Evolutionary conservation across 92 coral and sea anemone species (phyloP), one percentile per base, ranked within the genome.

Genomic region (Epizoanthus scotinus): DNA sequence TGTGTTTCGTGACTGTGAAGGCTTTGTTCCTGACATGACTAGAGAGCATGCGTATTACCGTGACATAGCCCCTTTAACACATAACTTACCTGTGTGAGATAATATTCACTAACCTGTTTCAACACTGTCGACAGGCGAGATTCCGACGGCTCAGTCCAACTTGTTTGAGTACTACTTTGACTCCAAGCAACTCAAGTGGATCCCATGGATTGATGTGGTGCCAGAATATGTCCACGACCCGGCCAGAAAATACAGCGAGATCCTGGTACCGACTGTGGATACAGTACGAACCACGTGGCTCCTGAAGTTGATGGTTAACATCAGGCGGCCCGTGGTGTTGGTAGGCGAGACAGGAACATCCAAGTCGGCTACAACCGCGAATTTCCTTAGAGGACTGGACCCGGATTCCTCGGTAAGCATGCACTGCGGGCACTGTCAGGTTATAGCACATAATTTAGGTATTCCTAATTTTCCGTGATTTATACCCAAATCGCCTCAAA

Each of bases 341-440:
- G 99, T 95, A 5, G 99, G 99, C 0, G 99, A 95, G 93, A 95
- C 99, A 34, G 99, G 99, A 5, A 95, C 99, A 0, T 95, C 99
- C 6, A 95, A 95, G 86, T 88, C 98, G 3, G 99, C 99, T 40
- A 95, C 99, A 1, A 95, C 99, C 4, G 98, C 94, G 0, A 93
- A 95, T 78, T 95, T 93, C 82, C 90, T 95, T 47, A 86, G 95
- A 53, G 79, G 90, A 77, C 83, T 95, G 13, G 99, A 95, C 77
- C 90, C 91, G 20, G 99, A 95, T 17, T 75, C 97, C 2, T 87
- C 99, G 92, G 99, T 95, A 67, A 79, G 94, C 53, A 26, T 7
- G 9, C 9, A 4, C n/a, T 63, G 0, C 1, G 36, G 10, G 14
- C 13, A 34, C 34, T 77, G 78, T 26, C 58, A 34, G 15, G 5